These are phyloP conservation scores for Alauda arvensis DNA, from an alignment of 2,797 vertebrate genomes.

Conservation along the genomic window DNA sequence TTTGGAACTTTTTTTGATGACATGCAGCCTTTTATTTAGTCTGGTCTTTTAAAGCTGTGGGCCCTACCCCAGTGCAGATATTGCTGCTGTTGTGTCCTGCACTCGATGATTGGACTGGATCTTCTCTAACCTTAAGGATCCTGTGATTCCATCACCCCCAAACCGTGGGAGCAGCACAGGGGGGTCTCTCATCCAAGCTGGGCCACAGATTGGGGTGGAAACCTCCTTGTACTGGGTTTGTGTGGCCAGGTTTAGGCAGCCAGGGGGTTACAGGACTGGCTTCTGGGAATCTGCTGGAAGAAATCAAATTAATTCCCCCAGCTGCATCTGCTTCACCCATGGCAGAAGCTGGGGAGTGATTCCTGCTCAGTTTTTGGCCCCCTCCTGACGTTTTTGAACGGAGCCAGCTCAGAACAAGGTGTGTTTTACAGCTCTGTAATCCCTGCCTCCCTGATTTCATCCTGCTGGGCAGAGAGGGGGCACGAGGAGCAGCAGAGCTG, in stretches of 20 bases:
- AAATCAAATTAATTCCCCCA: background rate
- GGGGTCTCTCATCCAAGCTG: background rate
- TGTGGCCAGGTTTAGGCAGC: background rate
- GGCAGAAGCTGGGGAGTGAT: background rate
- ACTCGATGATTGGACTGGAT: no score
- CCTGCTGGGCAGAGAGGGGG: background rate
- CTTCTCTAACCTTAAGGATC: background rate
- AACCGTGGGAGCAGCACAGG: background rate
- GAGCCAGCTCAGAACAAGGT: background rate
- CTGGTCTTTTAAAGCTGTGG: background rate
- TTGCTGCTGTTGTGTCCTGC: background rate
- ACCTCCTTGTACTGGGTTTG: background rate
- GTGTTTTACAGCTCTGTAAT: background rate
- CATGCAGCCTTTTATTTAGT: background rate
- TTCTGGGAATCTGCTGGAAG: background rate
- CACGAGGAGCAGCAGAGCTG: background rate
- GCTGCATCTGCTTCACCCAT: no score
- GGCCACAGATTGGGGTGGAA: fast-evolving
- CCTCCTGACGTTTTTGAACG: background rate
- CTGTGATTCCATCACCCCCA: background rate
- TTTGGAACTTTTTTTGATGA: background rate
- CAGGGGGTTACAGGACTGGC: background rate
- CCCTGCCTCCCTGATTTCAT: background rate
- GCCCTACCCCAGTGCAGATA: background rate
- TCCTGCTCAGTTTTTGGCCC: background rate